Evolutionary conservation across 2,113 vertebrate species (phyloP).

Genomic region (Erythrolamprus reginae): DNA sequence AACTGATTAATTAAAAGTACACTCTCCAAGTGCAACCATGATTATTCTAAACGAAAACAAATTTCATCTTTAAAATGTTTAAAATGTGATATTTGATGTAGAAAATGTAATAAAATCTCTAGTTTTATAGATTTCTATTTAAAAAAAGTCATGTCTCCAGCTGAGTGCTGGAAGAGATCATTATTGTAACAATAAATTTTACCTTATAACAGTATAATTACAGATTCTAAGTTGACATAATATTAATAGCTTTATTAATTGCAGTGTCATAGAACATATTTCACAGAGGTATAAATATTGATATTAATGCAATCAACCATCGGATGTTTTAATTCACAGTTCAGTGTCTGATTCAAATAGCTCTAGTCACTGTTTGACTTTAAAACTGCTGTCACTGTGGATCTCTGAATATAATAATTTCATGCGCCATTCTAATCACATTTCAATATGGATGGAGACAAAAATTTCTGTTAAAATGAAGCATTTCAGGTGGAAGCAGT

Average conservation of each 20-base stretch:
- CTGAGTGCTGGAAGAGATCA: conserved; percentile 22
- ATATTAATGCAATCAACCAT: conserved; percentile 49
- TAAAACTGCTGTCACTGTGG: conserved; percentile 22
- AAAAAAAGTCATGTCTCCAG: conserved; percentile 21
- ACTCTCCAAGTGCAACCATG: background rate
- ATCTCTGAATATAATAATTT: conserved; percentile 21
- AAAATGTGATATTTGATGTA: conserved; percentile 7
- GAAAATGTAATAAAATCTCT: background rate
- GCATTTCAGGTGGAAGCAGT: conserved; percentile 21
- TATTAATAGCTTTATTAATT: conserved; percentile 56
- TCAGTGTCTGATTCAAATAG: conserved; percentile 31
- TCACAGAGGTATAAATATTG: conserved; percentile 50
- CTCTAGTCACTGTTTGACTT: conserved; percentile 38
- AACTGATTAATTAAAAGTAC: background rate
- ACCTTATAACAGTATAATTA: conserved; percentile 44
- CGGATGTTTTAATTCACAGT: conserved; percentile 46
- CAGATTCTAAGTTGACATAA: conserved; percentile 30
- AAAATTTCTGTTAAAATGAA: conserved; percentile 30
- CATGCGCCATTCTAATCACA: conserved; percentile 16
- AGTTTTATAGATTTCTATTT: conserved; percentile 27
- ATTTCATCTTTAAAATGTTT: conserved; percentile 26
- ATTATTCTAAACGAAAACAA: conserved; percentile 3
- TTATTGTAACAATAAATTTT: conserved; percentile 44
- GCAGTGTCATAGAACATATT: conserved; percentile 45
- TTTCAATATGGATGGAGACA: conserved; percentile 22